Base-by-base conservation (phyloP, 2,888 invertebrate genomes). In the Troilus luridus region DNA sequence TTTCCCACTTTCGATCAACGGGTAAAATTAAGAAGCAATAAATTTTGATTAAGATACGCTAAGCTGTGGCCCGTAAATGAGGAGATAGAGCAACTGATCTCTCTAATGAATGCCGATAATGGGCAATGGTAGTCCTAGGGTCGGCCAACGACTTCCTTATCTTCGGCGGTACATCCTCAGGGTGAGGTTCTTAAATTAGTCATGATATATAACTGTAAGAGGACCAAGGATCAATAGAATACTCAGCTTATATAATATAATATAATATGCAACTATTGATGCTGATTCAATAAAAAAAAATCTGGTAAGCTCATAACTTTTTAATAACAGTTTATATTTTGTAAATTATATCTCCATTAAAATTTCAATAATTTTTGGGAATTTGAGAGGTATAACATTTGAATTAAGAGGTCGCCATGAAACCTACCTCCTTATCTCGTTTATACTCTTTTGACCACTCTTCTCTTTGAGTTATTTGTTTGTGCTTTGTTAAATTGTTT, bases 81-180 rank as follows among this genome's bases (percentile, higher is more conserved):
- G 27, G 41, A 77, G 41, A 77, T 77, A 41, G 72, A 17, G 72
- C 0, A 27, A 77, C 7, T 41, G 72, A 77, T 77, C 27, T 17
- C 0, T 0, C 19, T 77, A 77, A 77, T 77, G 72, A 77, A 77
- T 27, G 72, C 17, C 72, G 72, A 77, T 77, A 77, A 27, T 10
- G 72, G 72, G 27, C 41, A 77, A 41, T 77, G 72, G 19, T 77
- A 77, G 72, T 9, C 72, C 72, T 77, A 41, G 72, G 72, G 72
- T 77, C 41, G 27, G 27, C 72, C 24, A 27, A 72, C 72, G 14
- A 72, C 72, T 27, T 72, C 72, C 72, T 77, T 77, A 77, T 77
- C 72, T 27, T 77, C 17, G 17, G 27, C 17, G 27, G 7, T 27
- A 77, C 72, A 77, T 77, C 72, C 72, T 77, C 27, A 27, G 72